A percentile compares a stretch with the other conserved stretches of the same genome.
Evolutionary conservation across 2,888 invertebrate genomes (phyloP).

Genomic region (Microctonus aethiopoides): DNA sequence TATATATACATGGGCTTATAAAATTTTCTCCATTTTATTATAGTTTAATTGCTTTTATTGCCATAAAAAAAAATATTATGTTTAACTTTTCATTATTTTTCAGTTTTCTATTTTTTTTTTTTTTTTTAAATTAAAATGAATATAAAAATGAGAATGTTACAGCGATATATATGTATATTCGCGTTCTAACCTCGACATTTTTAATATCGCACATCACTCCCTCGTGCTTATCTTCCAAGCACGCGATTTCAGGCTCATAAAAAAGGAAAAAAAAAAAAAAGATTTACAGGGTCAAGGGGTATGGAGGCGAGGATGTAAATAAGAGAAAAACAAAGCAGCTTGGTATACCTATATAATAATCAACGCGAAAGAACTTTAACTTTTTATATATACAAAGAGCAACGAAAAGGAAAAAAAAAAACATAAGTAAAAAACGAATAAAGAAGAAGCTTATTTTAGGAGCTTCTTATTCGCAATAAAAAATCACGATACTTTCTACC

Average conservation of each 20-base stretch:
- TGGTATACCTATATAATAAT: not conserved
- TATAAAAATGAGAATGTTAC: not conserved
- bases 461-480: not conserved
- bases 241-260: not conserved
- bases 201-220: constrained; percentile 2
- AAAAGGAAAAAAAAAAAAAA: not conserved
- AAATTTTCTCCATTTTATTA: not conserved
- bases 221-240: not conserved
- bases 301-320: not conserved
- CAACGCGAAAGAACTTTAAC: not conserved
- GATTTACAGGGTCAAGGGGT: not conserved
- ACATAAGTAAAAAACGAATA: too few relatives aligned
- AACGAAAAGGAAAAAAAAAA: not conserved
- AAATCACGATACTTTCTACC: not conserved
- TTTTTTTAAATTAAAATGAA: not conserved
- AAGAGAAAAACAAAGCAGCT: not conserved
- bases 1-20: too few relatives aligned
- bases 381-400: not conserved
- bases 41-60: not conserved
- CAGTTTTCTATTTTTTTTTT: too few relatives aligned
- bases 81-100: not conserved
- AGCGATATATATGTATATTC: not conserved
- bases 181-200: not conserved
- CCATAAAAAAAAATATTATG: not conserved
- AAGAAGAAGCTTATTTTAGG: not conserved